Percentiles rank a stretch among this genome's conserved stretches.
Evolutionary conservation across 2,113 vertebrate genomes (phyloP).

Genomic region (Eretmochelys imbricata): DNA sequence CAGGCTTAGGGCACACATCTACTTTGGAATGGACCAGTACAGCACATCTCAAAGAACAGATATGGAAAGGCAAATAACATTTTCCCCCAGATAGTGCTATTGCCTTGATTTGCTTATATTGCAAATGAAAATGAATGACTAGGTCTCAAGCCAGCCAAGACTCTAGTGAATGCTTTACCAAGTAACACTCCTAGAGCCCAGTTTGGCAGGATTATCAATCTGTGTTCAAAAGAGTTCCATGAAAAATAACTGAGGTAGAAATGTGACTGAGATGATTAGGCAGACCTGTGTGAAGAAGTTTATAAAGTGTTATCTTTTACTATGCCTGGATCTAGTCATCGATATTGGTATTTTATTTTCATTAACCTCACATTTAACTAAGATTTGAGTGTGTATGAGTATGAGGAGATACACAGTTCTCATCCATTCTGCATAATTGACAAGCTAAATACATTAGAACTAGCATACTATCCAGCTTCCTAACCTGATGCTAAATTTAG

Average conservation of each 20-base stretch:
- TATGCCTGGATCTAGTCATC: background rate
- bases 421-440: conserved; percentile 32
- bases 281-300: background rate
- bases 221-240: background rate
- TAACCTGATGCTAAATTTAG: conserved; percentile 1
- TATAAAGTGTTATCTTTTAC: background rate
- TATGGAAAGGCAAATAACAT: background rate
- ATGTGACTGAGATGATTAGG: background rate
- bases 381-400: background rate
- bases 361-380: background rate
- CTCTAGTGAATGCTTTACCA: background rate
- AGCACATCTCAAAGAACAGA: background rate
- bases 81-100: background rate
- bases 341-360: conserved; percentile 2
- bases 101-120: background rate
- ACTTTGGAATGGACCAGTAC: background rate
- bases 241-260: background rate
- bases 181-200: background rate
- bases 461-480: conserved; percentile 51
- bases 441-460: conserved; percentile 33
- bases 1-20: background rate
- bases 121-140: conserved; percentile 31
- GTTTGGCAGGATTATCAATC: background rate
- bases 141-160: background rate
- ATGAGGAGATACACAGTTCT: conserved; percentile 19